These are phyloP conservation scores for Oriolus oriolus DNA, from an alignment of 2,113 vertebrate species.

Conservation along the genomic window DNA sequence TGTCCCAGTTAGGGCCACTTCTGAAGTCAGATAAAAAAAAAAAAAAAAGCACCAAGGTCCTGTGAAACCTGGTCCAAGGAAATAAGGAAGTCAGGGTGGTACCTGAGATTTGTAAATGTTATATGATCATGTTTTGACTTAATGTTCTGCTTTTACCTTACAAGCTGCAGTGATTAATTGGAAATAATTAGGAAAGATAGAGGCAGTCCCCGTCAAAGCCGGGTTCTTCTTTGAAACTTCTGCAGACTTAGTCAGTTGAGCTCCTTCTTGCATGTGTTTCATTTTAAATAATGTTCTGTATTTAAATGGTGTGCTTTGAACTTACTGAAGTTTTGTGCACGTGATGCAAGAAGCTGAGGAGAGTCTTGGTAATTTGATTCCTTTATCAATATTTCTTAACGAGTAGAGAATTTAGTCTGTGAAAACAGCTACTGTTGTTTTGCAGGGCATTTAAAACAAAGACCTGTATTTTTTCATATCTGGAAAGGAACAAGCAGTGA, in stretches of 20 bases:
- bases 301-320: background rate
- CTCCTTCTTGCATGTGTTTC: background rate
- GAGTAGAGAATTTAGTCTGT: background rate
- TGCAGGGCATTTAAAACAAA: background rate
- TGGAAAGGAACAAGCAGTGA: background rate
- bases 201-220: background rate
- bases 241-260: background rate
- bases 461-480: background rate
- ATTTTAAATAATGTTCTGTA: background rate
- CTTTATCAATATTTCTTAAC: background rate
- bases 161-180: background rate
- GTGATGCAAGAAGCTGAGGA: background rate
- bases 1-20: background rate
- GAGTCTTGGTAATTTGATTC: background rate
- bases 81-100: background rate
- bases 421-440: background rate
- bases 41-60: background rate
- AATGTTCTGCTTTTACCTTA: background rate
- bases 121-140: background rate
- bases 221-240: background rate
- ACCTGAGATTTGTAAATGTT: background rate
- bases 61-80: background rate
- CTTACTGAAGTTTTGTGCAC: background rate
- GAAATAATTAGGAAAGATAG: background rate
- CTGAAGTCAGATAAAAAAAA: too few species aligned